Evolutionary conservation across 2,888 invertebrate genomes (phyloP).

Genomic region (Carabus problematicus): DNA sequence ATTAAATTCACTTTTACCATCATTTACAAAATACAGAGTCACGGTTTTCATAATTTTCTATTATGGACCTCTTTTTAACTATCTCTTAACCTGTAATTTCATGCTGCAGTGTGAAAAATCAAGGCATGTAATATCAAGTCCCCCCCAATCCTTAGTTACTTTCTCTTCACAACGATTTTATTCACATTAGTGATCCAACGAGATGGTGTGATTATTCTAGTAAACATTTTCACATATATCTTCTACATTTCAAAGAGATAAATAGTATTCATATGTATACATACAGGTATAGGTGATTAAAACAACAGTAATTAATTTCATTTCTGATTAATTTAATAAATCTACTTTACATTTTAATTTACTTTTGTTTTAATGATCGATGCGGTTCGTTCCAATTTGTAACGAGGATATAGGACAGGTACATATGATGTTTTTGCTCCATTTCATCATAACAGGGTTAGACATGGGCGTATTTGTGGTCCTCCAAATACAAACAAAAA

Average conservation of each 20-base stretch:
- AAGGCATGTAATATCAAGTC: conserved; percentile 37
- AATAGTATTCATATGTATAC: not conserved
- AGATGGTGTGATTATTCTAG: not conserved
- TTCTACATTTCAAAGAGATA: not conserved
- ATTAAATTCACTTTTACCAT: conserved; percentile 31
- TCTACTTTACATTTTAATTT: no score
- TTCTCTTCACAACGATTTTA: conserved; percentile 15
- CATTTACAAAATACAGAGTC: conserved; percentile 31
- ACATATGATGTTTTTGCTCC: not conserved
- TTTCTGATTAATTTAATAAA: not conserved
- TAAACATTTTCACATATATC: not conserved
- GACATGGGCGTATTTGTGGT: conserved; percentile 15
- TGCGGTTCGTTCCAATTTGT: no score
- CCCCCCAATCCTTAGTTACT: conserved; percentile 11
- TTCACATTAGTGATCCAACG: not conserved
- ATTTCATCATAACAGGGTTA: not conserved
- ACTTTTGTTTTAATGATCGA: no score
- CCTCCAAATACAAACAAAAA: conserved; percentile 32
- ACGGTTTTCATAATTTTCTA: conserved; percentile 40
- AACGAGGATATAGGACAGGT: no score
- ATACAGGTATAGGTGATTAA: not conserved
- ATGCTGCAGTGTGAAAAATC: conserved; percentile 38
- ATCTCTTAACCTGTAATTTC: conserved; percentile 39
- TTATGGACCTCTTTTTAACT: conserved; percentile 15
- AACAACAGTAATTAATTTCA: conserved; percentile 1